These are phyloP conservation scores for Brenthis hecate DNA, from an alignment of 2,888 invertebrate genomes.

Conservation along the genomic window DNA sequence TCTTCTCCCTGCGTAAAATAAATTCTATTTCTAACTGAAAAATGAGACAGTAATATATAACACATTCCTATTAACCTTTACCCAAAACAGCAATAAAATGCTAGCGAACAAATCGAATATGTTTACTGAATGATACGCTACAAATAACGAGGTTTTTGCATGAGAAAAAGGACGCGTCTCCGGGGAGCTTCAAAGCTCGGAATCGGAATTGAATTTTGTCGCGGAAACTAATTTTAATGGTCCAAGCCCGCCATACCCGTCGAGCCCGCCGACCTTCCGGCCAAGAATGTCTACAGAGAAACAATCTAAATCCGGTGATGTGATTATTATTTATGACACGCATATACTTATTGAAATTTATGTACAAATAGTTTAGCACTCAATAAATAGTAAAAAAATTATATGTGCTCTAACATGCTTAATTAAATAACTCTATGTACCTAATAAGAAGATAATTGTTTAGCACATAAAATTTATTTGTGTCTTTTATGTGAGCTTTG, in stretches of 20 bases:
- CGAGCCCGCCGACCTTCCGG: not conserved
- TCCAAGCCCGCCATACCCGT: slow-evolving; percentile 17
- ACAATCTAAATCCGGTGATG: not conserved
- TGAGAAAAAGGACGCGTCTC: slow-evolving; percentile 41
- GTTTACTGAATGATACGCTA: slow-evolving; percentile 36
- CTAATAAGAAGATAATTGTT: too few species aligned
- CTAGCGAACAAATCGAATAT: slow-evolving; percentile 37
- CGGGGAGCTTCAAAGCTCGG: slow-evolving; percentile 40
- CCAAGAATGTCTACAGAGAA: not conserved
- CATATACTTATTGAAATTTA: too few species aligned
- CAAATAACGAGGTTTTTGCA: slow-evolving; percentile 24
- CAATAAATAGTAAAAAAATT: too few species aligned
- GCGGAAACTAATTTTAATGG: slow-evolving; percentile 64
- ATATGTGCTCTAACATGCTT: too few species aligned
- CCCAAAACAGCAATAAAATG: slow-evolving; percentile 36
- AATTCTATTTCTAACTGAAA: not conserved
- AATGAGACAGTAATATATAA: slow-evolving; percentile 7
- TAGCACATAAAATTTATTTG: too few species aligned
- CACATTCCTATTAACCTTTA: slow-evolving; percentile 19
- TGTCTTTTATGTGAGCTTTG: too few species aligned
- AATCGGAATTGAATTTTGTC: slow-evolving; percentile 57
- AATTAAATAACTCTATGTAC: too few species aligned
- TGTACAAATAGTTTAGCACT: too few species aligned
- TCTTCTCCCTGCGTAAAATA: not conserved
- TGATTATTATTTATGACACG: not conserved